Conservation (phyloP, 2,113 vertebrate genomes). For the Tamias sibiricus region DNA sequence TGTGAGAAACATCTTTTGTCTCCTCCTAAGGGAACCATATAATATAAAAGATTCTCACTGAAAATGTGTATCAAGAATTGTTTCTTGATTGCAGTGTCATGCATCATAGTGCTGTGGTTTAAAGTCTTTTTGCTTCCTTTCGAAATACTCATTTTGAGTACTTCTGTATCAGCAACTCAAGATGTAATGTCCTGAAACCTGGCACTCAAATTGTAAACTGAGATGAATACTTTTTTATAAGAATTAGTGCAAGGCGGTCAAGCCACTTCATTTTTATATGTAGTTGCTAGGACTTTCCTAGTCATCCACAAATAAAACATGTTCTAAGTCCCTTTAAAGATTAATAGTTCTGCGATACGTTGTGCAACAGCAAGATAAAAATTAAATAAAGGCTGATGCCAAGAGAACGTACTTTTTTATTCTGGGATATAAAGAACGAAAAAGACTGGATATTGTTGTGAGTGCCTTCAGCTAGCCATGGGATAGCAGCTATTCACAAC, state of each 20-base stretch:
- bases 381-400: conserved; percentile 66
- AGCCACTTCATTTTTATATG: conserved; percentile 39
- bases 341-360: conserved; percentile 61
- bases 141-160: background rate
- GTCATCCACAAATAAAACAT: conserved; percentile 48
- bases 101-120: conserved; percentile 1
- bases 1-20: conserved; percentile 39
- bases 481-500: background rate
- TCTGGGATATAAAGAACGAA: conserved; percentile 54
- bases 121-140: conserved; percentile 23
- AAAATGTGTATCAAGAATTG: conserved; percentile 50
- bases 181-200: conserved; percentile 42
- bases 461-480: background rate
- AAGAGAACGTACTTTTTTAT: conserved; percentile 49
- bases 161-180: conserved; percentile 46
- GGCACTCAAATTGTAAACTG: background rate
- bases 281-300: conserved; percentile 23
- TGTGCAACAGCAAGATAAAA: conserved; percentile 68
- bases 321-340: conserved; percentile 57
- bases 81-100: conserved; percentile 60
- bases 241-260: conserved; percentile 37
- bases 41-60: conserved; percentile 51
- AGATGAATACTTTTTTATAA: conserved; percentile 51
- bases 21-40: conserved; percentile 11
- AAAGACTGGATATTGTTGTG: background rate